phyloP scores from a whole-genome alignment of 2,113 vertebrate genomes.

The Pedionomus torquatus region DNA sequence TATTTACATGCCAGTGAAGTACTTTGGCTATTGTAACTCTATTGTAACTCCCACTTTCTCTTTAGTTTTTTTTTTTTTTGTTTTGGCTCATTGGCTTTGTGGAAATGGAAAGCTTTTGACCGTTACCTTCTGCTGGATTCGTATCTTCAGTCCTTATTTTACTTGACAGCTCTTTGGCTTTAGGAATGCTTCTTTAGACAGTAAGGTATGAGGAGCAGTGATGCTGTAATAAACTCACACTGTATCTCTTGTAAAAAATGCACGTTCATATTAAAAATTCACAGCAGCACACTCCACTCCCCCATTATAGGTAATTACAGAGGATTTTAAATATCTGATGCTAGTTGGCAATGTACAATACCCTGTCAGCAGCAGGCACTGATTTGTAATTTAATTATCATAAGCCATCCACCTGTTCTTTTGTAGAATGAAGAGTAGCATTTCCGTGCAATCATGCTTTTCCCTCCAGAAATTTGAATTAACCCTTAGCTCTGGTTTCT shows the following conservation, averaged over 20 bases:
- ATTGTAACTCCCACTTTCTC: neutral
- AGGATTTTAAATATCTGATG: conserved; percentile 78
- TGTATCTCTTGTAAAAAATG: conserved; percentile 50
- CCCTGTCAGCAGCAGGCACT: conserved; percentile 70
- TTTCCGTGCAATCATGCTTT: conserved; percentile 60
- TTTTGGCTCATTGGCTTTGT: neutral
- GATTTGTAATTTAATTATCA: conserved; percentile 83
- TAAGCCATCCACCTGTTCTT: conserved; percentile 77
- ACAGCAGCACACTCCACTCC: conserved; percentile 46
- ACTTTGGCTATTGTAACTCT: neutral
- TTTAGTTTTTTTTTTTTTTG: neutral
- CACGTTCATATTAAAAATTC: conserved; percentile 66
- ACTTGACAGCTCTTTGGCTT: neutral
- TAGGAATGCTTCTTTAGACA: neutral
- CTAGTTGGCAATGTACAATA: conserved; percentile 70
- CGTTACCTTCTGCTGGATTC: neutral
- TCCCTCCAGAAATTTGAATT: conserved; percentile 44
- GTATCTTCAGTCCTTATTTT: neutral
- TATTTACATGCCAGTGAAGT: neutral
- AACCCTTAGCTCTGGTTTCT: neutral
- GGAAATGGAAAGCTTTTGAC: neutral
- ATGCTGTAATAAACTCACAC: neutral
- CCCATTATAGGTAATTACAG: conserved; percentile 77
- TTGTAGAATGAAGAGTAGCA: conserved; percentile 57
- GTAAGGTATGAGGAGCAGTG: neutral